Evolutionary conservation across 2,797 vertebrate species (phyloP).

Genomic region (Muscicapa comitata): DNA sequence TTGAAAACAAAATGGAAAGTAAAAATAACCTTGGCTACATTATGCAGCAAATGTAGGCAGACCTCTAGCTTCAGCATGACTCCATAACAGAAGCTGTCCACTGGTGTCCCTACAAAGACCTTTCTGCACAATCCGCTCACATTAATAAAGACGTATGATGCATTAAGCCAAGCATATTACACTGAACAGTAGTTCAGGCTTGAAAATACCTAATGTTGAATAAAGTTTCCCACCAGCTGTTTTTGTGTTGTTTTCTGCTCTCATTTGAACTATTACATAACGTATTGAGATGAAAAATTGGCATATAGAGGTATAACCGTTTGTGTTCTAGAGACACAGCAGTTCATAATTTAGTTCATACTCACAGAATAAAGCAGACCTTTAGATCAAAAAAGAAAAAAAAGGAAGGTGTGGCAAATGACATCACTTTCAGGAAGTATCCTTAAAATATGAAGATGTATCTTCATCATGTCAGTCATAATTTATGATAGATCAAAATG

Average conservation of each 20-base stretch:
- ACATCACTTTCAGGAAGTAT: background rate
- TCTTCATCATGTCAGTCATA: background rate
- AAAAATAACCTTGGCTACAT: background rate
- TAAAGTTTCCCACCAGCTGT: conserved; percentile 45
- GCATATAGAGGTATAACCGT: background rate
- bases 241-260: conserved; percentile 12
- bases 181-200: background rate
- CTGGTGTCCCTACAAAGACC: background rate
- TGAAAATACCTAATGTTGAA: conserved; percentile 15
- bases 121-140: conserved; percentile 39
- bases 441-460: background rate
- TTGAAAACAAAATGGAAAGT: background rate
- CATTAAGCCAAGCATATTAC: conserved; percentile 20
- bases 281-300: conserved; percentile 23
- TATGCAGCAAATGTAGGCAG: background rate
- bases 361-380: background rate
- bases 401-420: background rate
- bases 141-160: conserved; percentile 44
- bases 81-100: background rate
- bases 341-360: background rate
- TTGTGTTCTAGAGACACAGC: conserved; percentile 2
- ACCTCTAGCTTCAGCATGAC: background rate
- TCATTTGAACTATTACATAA: conserved; percentile 30
- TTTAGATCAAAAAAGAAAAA: background rate
- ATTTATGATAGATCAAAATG: background rate